Percentiles rank a stretch among this genome's conserved stretches.
These are phyloP conservation scores for Desmodus rotundus DNA, from an alignment of 2,113 vertebrate genomes.

Conservation along the genomic window DNA sequence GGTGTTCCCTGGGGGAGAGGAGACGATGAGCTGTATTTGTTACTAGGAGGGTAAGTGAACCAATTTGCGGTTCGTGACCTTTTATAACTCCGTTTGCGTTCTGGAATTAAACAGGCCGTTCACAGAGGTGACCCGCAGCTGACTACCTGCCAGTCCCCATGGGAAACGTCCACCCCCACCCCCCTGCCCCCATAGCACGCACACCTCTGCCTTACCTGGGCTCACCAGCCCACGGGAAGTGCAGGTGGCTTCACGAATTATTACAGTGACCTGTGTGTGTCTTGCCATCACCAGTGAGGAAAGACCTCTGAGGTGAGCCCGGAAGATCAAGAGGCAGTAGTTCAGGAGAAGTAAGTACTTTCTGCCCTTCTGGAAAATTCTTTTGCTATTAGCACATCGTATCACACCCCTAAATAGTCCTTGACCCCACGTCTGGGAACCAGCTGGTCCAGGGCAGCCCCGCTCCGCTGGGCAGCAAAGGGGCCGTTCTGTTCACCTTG, in stretches of 20 bases:
- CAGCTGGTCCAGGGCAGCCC: fast-evolving
- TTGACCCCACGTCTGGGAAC: fast-evolving
- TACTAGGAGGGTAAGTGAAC: neutral
- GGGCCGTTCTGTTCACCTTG: fast-evolving
- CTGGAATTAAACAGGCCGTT: too few species aligned
- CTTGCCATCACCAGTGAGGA: fast-evolving
- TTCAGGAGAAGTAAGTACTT: neutral
- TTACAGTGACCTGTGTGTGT: fast-evolving
- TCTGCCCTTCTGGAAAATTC: neutral
- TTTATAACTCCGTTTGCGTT: neutral
- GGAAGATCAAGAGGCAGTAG: fast-evolving
- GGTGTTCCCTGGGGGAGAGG: neutral
- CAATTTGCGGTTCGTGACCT: fast-evolving
- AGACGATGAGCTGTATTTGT: fast-evolving
- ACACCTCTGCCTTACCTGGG: too few species aligned
- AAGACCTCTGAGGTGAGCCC: fast-evolving
- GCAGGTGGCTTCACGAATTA: fast-evolving
- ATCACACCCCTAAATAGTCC: fast-evolving
- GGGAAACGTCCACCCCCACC: fast-evolving
- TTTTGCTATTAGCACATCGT: fast-evolving
- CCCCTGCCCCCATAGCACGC: too few species aligned
- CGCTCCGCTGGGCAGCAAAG: fast-evolving
- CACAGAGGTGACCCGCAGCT: fast-evolving
- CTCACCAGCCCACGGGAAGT: fast-evolving
- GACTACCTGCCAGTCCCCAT: fast-evolving